Base-by-base conservation (phyloP, 2,113 vertebrate species). In the Sigmodon hispidus region DNA sequence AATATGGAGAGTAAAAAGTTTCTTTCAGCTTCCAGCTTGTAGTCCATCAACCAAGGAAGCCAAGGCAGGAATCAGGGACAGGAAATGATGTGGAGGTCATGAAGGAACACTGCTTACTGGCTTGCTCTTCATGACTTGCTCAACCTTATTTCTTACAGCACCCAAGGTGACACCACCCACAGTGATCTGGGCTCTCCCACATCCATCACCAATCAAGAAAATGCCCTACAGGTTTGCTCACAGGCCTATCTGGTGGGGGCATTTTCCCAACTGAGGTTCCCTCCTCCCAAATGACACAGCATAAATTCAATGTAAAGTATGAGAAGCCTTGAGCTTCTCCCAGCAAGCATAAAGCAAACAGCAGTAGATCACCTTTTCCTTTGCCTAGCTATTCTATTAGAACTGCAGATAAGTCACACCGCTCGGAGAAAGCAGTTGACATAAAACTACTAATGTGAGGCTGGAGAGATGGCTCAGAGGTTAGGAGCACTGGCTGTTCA, bases 251-350 rank as follows among this genome's bases (percentile, higher is more conserved):
- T 40, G 57, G n/a, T 43, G 24, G 57, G 29, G 15, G 26, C 13
- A 17, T 9, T 83, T 26, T 43, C n/a, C 10, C 40, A 40, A 31
- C n/a, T 11, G 40, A 31, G 26, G 26, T 6, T 31, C 81, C 26
- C 26, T 31, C 81, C 43, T 84, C 59, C 59, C 40, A 31, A 45
- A 63, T 81, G 36, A 40, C 36, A n/a, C n/a, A n/a, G n/a, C n/a
- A 96, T 92, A 96, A 95, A 96, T 95, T 55, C 89, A 40, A 24
- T 3, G 0, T 45, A 73, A 87, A 59, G 52, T 21, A 34, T 43
- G 57, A 92, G 90, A 85, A 87, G 92, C 93, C 92, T 93, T 92
- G 84, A 90, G 91, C 67, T 73, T 70, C 88, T 88, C 76, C 73
- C 1, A 17, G 94, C 85, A 94, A 89, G 76, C 61, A 84, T 48